These are phyloP conservation scores for Solea solea DNA, from an alignment of 2,113 vertebrate genomes.

Conservation along the genomic window DNA sequence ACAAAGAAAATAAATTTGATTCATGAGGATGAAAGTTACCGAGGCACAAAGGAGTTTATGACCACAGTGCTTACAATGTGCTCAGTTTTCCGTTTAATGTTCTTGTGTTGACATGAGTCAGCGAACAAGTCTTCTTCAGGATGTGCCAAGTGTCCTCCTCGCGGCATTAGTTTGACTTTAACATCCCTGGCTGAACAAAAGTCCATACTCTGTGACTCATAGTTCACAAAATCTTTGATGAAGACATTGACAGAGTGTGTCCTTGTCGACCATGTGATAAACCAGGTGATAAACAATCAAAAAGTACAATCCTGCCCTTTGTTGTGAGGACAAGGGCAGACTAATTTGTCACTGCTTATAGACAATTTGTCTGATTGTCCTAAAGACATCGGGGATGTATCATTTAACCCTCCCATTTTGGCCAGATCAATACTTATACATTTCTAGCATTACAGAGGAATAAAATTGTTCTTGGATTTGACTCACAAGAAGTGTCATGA, in stretches of 20 bases:
- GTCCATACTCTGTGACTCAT: slow-evolving; percentile 1
- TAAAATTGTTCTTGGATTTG: slow-evolving; percentile 8
- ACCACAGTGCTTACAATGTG: no score
- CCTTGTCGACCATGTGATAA: slow-evolving; percentile 25
- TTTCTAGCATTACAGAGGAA: not conserved
- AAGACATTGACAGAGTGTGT: slow-evolving; percentile 9
- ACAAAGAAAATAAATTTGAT: no score
- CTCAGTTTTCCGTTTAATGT: no score
- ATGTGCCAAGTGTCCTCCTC: not conserved
- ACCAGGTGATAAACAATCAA: slow-evolving; percentile 32
- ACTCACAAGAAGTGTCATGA: not conserved
- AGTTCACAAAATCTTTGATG: slow-evolving; percentile 3
- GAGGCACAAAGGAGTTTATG: no score
- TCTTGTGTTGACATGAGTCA: no score
- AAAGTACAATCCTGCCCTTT: slow-evolving; percentile 21
- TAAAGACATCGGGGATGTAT: slow-evolving; percentile 4
- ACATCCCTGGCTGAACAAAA: not conserved
- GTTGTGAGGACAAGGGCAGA: not conserved
- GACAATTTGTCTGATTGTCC: slow-evolving; percentile 11
- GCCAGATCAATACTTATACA: slow-evolving; percentile 10
- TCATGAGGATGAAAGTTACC: no score
- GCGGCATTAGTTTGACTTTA: not conserved
- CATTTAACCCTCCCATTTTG: slow-evolving; percentile 15
- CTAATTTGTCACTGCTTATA: slow-evolving; percentile 13
- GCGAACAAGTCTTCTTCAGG: not conserved